These are phyloP conservation scores for Ascaphus truei DNA, from an alignment of 2,113 vertebrate species.

Conservation along the genomic window DNA sequence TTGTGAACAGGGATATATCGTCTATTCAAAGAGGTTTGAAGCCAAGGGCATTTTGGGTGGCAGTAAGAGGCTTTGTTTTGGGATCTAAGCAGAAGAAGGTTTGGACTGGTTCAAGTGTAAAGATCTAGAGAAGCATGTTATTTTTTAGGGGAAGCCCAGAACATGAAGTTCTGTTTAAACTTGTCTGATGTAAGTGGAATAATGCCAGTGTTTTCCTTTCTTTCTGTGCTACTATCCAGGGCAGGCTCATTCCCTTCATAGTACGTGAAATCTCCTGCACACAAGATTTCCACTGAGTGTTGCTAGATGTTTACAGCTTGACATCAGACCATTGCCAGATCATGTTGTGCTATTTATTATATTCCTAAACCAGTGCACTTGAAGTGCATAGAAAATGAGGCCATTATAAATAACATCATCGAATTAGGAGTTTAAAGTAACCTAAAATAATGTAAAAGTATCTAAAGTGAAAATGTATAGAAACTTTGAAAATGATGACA, in stretches of 20 bases:
- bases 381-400: too few relatives aligned
- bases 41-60: not conserved
- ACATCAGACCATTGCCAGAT: too few relatives aligned
- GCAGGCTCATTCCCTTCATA: not conserved
- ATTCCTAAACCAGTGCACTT: too few relatives aligned
- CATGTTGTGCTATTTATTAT: too few relatives aligned
- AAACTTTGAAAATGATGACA: too few relatives aligned
- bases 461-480: too few relatives aligned
- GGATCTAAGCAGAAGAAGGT: not conserved
- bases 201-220: constrained; percentile 2
- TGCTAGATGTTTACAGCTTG: too few relatives aligned
- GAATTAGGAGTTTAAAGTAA: too few relatives aligned
- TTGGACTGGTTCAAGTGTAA: not conserved
- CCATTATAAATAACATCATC: too few relatives aligned
- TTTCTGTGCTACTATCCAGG: not conserved
- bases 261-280: not conserved
- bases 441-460: too few relatives aligned
- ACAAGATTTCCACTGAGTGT: not conserved
- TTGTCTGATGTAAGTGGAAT: constrained; percentile 1
- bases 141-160: constrained; percentile 28
- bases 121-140: not conserved
- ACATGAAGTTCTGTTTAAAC: constrained; percentile 27
- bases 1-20: too few relatives aligned
- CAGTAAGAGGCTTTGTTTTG: not conserved
- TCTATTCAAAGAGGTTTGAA: too few relatives aligned